Evolutionary conservation across 2,113 vertebrate species (phyloP), one percentile per base, ranked within the genome.

Genomic region (Macquaria australasica): DNA sequence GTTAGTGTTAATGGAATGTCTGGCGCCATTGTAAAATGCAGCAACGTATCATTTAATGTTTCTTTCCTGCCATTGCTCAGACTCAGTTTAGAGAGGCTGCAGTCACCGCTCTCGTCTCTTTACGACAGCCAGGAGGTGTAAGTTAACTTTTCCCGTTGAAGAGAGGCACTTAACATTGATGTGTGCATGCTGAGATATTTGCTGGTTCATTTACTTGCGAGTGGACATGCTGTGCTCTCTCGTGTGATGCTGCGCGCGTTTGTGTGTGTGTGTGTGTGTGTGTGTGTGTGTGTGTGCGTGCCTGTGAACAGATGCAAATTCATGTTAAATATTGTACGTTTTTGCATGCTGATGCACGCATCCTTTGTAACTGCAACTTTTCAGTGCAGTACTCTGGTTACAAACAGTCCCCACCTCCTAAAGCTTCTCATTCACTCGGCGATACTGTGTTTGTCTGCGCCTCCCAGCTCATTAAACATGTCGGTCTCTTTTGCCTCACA

Each of bases 391-490:
- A 53, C 28, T 69, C 72, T 50, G 55, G 37, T 51, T 74, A 23
- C 50, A 21, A 43, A 53, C 55, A 60, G 21, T 21, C 11, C 23
- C 12, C 11, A 53, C 76, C 66, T 80, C 83, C 25, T 18, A 60
- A 69, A 76, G 53, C 80, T 62, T 87, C 62, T 66, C 55, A 81
- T 85, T 85, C 76, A 77, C 60, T 82, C 71, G 10, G 45, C 72
- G 20, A 72, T 43, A 69, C 66, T 82, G 50, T 66, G 51, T 87
- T 86, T 80, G 74, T 85, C 82, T 83, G 51, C n/a, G 41, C 70
- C 80, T 84, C 86, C 83, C 73, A 72, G 66, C 89, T 93, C 84
- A 88, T 90, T 89, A 82, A 85, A 81, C 28, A 25, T 73, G 74
- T 73, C 25, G 5, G 58, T 58, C 60, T 87, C 45, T 79, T 53